Conservation (phyloP, 2,113 vertebrate genomes). For the Corythaeola cristata region DNA sequence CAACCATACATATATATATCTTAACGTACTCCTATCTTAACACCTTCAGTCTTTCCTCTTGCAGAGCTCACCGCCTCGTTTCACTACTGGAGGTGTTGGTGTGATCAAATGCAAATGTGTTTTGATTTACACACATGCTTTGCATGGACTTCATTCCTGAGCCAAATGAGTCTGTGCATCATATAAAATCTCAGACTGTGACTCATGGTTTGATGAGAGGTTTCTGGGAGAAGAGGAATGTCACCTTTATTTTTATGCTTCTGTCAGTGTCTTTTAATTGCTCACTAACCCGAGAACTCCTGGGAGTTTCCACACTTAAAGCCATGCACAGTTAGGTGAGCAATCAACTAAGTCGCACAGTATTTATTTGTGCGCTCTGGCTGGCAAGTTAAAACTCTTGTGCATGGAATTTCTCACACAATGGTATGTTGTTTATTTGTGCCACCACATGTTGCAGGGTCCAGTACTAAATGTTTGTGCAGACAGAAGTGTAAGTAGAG, state of each 20-base stretch:
- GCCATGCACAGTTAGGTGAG: not conserved
- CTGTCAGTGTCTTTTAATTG: not conserved
- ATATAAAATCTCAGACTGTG: not conserved
- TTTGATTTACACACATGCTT: not conserved
- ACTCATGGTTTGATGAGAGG: not conserved
- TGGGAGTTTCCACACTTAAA: not conserved
- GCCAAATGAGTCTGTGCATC: not conserved
- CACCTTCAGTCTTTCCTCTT: not conserved
- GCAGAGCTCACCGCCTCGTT: not conserved
- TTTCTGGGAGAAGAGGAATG: not conserved
- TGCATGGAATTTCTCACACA: not conserved
- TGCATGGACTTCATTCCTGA: not conserved
- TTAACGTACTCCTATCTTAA: not conserved
- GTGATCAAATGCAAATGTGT: not conserved
- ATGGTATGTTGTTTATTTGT: not conserved
- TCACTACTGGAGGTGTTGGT: not conserved
- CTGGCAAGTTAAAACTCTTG: not conserved
- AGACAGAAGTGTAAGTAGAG: not conserved
- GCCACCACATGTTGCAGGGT: not conserved
- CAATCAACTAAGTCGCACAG: not conserved
- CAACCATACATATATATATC: not conserved
- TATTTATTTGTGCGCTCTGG: not conserved
- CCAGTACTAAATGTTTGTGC: not conserved
- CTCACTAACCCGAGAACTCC: not conserved
- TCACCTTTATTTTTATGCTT: constrained; percentile 40